Base-by-base conservation (phyloP, 2,888 invertebrate genomes). In the Saturnia pavonia region DNA sequence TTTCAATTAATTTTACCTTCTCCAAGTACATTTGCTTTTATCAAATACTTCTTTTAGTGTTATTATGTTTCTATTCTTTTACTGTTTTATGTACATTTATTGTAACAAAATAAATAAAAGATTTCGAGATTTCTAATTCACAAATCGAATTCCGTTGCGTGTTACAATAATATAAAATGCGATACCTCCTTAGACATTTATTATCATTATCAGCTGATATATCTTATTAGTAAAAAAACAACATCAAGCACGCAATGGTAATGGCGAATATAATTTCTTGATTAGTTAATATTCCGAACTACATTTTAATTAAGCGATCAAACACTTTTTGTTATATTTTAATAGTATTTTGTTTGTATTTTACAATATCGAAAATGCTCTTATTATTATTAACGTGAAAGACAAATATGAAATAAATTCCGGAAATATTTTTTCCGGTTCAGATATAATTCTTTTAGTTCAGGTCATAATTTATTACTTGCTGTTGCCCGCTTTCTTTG, bases 131-230 rank as follows among this genome's bases (percentile, higher is more conserved):
- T 60, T 25, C 25, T 60, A 60, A 60, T 75, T 77, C 78, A 80
- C 78, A 82, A 80, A 88, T 85, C 78, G 79, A 81, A 65, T 40
- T 40, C 78, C 72, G 79, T 91, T 81, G 91, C 91, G 91, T 91
- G 91, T 81, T 85, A 83, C 81, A 84, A 85, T 86, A 88, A 87
- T 89, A 91, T 91, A 88, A 91, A 91, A 88, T 84, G 82, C 84
- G 87, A 87, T 90, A 90, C 88, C 90, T 86, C 84, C 81, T 80
- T 78, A 77, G 85, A 86, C 88, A 89, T 91, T 91, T 88, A 85
- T 91, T 88, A 90, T 91, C 86, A 89, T 91, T 91, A 89, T 84
- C 78, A 86, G 85, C 78, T 80, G 80, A 80, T 77, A 86, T 82
- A 86, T 87, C 84, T 88, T 87, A 88, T 89, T 87, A 87, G 84